Percentiles rank a stretch among this genome's conserved stretches.
These are phyloP conservation scores for Sciurus vulgaris DNA, from an alignment of 2,797 vertebrate genomes.

Conservation along the genomic window DNA sequence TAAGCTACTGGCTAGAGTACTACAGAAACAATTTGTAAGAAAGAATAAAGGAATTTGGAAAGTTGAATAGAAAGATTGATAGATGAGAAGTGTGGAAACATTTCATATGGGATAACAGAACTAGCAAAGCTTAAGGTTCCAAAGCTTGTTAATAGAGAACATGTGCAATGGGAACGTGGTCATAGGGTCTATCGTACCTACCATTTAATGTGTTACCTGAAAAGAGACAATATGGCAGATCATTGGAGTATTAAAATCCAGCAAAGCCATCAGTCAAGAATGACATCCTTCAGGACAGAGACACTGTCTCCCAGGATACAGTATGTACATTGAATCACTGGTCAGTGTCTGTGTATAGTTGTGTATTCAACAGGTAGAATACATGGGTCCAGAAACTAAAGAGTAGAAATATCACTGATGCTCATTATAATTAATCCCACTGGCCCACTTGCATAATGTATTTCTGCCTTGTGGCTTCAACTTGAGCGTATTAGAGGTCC, in stretches of 20 bases:
- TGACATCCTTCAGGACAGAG: no score
- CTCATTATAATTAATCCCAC: neutral
- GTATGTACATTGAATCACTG: neutral
- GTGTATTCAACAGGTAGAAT: neutral
- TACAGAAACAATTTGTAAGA: neutral
- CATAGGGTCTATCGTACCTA: neutral
- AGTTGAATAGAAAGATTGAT: neutral
- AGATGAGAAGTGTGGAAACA: neutral
- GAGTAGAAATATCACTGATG: neutral
- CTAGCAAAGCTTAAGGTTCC: neutral
- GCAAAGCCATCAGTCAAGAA: neutral
- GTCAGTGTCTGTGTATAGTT: neutral
- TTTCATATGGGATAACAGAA: neutral
- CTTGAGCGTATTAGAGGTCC: neutral
- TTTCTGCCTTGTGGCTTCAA: neutral
- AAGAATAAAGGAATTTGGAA: neutral
- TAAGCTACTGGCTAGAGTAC: no score
- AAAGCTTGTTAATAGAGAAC: neutral
- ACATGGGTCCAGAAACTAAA: neutral
- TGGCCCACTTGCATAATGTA: neutral
- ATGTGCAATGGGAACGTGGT: neutral
- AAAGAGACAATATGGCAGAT: neutral
- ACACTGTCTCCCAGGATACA: neutral
- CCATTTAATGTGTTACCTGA: neutral
- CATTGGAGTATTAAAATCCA: neutral